Base-by-base conservation (phyloP, 64 coral and sea anemone genomes). In the Cladopsammia gracilis region DNA sequence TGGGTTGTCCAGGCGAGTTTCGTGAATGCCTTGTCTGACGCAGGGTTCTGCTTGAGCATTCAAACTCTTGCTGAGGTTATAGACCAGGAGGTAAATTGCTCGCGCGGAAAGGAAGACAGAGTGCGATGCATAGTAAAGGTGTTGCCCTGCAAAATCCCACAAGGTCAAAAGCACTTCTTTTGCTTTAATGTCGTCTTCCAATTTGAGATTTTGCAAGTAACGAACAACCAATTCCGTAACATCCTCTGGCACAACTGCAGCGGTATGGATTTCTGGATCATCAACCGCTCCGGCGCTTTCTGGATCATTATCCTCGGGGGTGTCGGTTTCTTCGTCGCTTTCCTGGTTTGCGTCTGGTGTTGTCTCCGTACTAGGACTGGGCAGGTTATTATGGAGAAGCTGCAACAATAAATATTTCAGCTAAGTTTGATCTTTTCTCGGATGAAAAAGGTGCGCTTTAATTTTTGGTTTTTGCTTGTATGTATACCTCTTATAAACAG, bases 81-180 rank as follows among this genome's bases (percentile, higher is more conserved):
- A 24, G 25, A 85, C 80, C 11, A 92, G 44, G 54, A 92, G 24
- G n/a, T 92, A 92, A 48, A 71, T 26, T 50, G 90, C 90, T 23
- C 79, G 70, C 12, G 12, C 12, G 12, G 57, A 51, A 5, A 90
- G 62, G 23, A 90, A 90, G 5, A 79, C 59, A 8, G 89, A 62
- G 24, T 90, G 89, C 3, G 75, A 25, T 12, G 76, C 89, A 49
- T 82, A 90, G 43, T 90, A 90, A 34, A 86, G 64, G 64, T 71
- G 64, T 71, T 86, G 83, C 3, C 83, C 83, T 7, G 83, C 83
- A 86, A 90, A 90, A 70, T 79, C 89, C 89, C 89, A 90, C 18
- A 90, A 24, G 48, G 20, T 56, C n/a, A 90, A 61, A 59, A 93
- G 57, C 7, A 66, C 64, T 66, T 86, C 60, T 25, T 52, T 53